A percentile compares a stretch with the other conserved stretches of the same genome.
Conservation (phyloP, 2,113 vertebrate genomes). For the Okapia johnstoni region DNA sequence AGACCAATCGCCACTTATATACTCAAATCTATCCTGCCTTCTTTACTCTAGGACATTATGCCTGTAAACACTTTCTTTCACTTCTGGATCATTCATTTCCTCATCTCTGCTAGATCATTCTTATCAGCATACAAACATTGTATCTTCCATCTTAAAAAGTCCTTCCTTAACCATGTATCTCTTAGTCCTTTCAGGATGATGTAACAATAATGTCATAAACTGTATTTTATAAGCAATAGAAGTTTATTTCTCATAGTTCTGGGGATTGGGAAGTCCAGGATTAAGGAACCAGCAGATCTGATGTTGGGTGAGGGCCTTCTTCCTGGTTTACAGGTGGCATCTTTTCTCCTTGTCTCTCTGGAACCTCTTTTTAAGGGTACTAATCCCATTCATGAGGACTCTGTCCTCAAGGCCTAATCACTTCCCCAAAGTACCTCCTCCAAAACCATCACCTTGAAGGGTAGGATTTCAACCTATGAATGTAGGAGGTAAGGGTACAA, state of each 20-base stretch:
- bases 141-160: neutral
- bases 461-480: neutral
- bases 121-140: neutral
- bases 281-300: neutral
- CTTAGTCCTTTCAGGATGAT: neutral
- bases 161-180: neutral
- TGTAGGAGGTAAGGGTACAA: neutral
- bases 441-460: neutral
- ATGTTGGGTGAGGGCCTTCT: neutral
- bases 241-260: neutral
- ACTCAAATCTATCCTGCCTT: neutral
- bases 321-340: neutral
- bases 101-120: neutral
- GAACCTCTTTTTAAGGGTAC: neutral
- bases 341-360: neutral
- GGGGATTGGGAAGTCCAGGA: neutral
- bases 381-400: neutral
- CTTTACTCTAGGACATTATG: neutral
- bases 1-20: neutral
- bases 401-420: neutral
- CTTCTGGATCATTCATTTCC: neutral
- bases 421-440: neutral
- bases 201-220: neutral
- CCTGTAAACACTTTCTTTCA: neutral
- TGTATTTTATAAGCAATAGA: neutral